phyloP scores from a whole-genome alignment of 2,113 vertebrate genomes.

The Theristicus caerulescens region DNA sequence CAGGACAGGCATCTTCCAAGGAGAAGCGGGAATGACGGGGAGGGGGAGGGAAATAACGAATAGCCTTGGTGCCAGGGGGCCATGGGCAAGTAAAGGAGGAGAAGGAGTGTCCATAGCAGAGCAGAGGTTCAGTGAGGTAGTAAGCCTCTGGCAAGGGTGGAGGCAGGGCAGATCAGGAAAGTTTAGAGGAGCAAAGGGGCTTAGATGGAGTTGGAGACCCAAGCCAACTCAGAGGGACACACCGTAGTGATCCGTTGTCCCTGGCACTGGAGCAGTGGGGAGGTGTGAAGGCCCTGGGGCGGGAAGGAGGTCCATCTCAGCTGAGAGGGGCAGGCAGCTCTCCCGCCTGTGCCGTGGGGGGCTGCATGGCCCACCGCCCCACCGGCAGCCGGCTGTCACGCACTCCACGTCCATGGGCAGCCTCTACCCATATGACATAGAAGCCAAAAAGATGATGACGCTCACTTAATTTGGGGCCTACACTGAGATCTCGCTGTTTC shows the following conservation, averaged over 20 bases:
- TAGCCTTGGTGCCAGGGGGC: background rate
- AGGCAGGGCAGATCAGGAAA: background rate
- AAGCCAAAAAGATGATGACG: background rate
- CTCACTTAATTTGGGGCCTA: background rate
- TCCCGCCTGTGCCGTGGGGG: accelerated
- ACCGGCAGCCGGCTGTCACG: background rate
- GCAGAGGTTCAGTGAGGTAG: background rate
- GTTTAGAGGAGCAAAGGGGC: background rate
- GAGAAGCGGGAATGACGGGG: accelerated
- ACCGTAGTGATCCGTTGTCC: background rate
- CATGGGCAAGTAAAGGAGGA: background rate
- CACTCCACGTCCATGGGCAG: accelerated
- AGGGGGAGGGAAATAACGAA: background rate
- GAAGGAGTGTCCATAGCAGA: background rate
- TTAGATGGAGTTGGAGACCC: background rate
- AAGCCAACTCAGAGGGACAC: background rate
- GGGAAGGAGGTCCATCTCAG: background rate
- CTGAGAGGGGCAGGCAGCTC: background rate
- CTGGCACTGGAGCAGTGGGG: background rate
- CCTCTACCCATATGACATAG: accelerated
- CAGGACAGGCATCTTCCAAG: background rate
- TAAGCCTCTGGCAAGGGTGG: background rate
- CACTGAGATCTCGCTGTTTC: background rate
- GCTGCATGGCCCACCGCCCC: background rate
- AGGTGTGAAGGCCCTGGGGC: background rate